Evolutionary conservation across 1,140 invertebrate species (phyloP).

Genomic region (Heliconius eleuchia): DNA sequence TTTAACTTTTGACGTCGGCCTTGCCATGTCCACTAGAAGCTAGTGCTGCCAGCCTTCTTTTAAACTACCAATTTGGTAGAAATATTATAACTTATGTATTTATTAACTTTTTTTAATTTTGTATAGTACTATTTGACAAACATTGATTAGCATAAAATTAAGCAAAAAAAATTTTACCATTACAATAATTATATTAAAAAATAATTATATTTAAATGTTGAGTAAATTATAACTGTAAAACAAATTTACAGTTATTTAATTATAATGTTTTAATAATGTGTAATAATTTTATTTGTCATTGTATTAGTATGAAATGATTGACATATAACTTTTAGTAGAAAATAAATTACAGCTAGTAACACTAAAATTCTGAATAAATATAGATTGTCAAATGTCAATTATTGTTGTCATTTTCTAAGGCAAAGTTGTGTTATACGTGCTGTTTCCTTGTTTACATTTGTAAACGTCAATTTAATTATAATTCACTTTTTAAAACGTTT

Average conservation of each 20-base stretch:
- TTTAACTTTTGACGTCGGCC: background rate
- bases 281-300: background rate
- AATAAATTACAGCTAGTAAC: background rate
- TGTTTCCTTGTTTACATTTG: background rate
- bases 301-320: background rate
- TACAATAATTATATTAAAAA: background rate
- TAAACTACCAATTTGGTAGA: background rate
- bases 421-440: background rate
- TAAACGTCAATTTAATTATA: background rate
- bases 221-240: too few relatives aligned
- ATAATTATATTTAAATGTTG: too few relatives aligned
- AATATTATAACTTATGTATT: background rate
- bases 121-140: background rate
- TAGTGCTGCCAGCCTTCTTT: background rate
- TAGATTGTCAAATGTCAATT: background rate
- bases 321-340: background rate
- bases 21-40: background rate
- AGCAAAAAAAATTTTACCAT: too few relatives aligned
- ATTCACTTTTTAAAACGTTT: slow-evolving; percentile 15
- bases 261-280: too few relatives aligned
- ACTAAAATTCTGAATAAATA: background rate
- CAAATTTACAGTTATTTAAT: too few relatives aligned
- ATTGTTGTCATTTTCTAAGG: background rate
- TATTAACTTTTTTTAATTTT: background rate
- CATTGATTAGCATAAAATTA: background rate